Percentiles rank a stretch among this genome's conserved stretches.
Conservation (phyloP, 2,797 vertebrate species). For the Knipowitschia caucasica region DNA sequence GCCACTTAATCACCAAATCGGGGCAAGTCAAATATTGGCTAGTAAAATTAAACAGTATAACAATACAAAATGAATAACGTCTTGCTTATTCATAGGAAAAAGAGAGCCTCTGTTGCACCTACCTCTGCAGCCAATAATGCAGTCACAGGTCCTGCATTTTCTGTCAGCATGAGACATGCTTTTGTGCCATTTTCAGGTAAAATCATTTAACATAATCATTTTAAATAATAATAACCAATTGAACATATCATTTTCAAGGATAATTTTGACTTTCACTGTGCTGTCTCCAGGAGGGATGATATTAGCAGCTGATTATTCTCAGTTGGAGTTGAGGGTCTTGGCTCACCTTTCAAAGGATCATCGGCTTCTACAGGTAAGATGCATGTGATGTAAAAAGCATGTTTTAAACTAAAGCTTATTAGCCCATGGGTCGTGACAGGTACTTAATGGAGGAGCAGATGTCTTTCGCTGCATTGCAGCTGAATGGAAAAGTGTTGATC, state of each 20-base stretch:
- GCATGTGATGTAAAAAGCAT: background rate
- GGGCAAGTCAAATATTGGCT: conserved; percentile 41
- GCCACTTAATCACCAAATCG: conserved; percentile 30
- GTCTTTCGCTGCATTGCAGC: conserved; percentile 94
- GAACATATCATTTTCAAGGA: background rate
- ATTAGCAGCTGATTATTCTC: conserved; percentile 94
- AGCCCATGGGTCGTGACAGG: conserved; percentile 41
- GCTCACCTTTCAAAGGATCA: conserved; percentile 88
- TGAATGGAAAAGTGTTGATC: conserved; percentile 90
- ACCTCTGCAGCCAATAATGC: conserved; percentile 38
- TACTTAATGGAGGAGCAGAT: conserved; percentile 85
- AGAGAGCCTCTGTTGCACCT: conserved; percentile 31
- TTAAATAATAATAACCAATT: too few relatives aligned
- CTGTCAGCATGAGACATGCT: conserved; percentile 93
- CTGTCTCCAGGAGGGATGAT: conserved; percentile 84
- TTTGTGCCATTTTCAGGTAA: conserved; percentile 93
- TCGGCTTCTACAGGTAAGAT: conserved; percentile 79
- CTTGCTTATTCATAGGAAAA: conserved; percentile 40
- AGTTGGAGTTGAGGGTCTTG: conserved; percentile 91
- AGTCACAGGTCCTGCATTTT: conserved; percentile 79
- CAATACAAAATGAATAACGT: background rate
- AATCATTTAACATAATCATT: too few relatives aligned
- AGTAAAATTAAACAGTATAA: background rate
- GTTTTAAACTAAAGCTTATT: too few relatives aligned
- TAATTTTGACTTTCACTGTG: background rate